Conservation (phyloP, 2,113 vertebrate species). For the Probosciger aterrimus region DNA sequence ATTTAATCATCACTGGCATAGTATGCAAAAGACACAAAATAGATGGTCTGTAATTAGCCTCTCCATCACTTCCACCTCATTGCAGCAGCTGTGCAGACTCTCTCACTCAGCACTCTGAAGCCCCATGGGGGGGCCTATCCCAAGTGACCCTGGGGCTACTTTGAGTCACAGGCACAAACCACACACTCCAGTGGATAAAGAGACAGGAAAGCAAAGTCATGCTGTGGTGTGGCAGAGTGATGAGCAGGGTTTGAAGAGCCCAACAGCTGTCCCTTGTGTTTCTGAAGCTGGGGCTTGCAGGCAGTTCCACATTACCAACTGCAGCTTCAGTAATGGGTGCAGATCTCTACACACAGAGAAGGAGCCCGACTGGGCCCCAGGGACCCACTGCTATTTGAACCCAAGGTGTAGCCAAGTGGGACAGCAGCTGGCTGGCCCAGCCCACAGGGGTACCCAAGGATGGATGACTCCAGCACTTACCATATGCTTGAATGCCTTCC, state of each 20-base stretch:
- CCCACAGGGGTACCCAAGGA: rapidly evolving
- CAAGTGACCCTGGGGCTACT: rapidly evolving
- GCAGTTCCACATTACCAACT: rapidly evolving
- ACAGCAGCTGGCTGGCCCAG: not conserved
- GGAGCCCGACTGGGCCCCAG: rapidly evolving
- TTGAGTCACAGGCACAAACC: not conserved
- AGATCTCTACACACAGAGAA: rapidly evolving
- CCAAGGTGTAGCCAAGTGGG: rapidly evolving
- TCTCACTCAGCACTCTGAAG: rapidly evolving
- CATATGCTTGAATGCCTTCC: rapidly evolving
- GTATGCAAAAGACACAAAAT: not conserved
- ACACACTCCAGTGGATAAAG: not conserved
- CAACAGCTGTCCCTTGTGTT: rapidly evolving
- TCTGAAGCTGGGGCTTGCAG: rapidly evolving
- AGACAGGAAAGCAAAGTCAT: not conserved
- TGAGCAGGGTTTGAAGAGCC: not conserved
- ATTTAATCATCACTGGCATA: not conserved
- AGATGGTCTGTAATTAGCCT: not conserved
- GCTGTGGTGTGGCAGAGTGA: rapidly evolving
- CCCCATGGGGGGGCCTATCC: rapidly evolving
- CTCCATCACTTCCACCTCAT: not conserved
- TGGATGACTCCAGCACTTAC: not conserved
- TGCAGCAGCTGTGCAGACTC: not conserved
- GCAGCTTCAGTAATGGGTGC: rapidly evolving
- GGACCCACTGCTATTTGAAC: not conserved